These are phyloP conservation scores for Drosophila kikkawai DNA, from an alignment of 1,140 invertebrate species.

Conservation along the genomic window DNA sequence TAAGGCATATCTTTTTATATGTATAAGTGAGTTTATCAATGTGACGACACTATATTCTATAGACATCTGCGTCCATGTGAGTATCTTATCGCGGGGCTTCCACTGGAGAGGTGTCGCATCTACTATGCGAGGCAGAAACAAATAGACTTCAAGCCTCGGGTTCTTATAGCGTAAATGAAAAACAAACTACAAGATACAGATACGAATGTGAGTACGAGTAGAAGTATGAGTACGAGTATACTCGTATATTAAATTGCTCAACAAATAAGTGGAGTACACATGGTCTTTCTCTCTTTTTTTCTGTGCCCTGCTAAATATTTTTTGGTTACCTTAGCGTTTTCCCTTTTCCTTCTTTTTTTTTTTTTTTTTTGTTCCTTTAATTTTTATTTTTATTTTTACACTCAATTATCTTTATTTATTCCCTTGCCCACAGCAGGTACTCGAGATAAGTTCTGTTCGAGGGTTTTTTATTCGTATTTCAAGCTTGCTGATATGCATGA, in stretches of 20 bases:
- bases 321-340: slow-evolving; percentile 44
- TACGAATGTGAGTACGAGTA: background rate
- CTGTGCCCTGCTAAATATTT: slow-evolving; percentile 8
- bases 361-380: slow-evolving; percentile 4
- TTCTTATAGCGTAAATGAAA: slow-evolving; percentile 57
- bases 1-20: slow-evolving; percentile 24
- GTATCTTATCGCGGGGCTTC: slow-evolving; percentile 59
- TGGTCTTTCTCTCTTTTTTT: slow-evolving; percentile 1
- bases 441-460: slow-evolving; percentile 49
- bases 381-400: slow-evolving; percentile 56
- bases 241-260: slow-evolving; percentile 65
- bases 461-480: slow-evolving; percentile 11
- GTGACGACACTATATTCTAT: slow-evolving; percentile 28
- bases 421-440: slow-evolving; percentile 51
- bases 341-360: slow-evolving; percentile 40
- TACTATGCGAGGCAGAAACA: slow-evolving; percentile 40
- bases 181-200: slow-evolving; percentile 65
- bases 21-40: slow-evolving; percentile 38
- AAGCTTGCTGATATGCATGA: slow-evolving; percentile 36
- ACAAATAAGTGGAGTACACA: slow-evolving; percentile 48
- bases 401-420: slow-evolving; percentile 65
- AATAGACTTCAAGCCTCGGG: slow-evolving; percentile 21
- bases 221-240: background rate
- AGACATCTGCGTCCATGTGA: slow-evolving; percentile 6
- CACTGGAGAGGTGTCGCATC: slow-evolving; percentile 43